These are phyloP conservation scores for Botrylloides violaceus DNA, from an alignment of 23 tunicate species.

Conservation along the genomic window DNA sequence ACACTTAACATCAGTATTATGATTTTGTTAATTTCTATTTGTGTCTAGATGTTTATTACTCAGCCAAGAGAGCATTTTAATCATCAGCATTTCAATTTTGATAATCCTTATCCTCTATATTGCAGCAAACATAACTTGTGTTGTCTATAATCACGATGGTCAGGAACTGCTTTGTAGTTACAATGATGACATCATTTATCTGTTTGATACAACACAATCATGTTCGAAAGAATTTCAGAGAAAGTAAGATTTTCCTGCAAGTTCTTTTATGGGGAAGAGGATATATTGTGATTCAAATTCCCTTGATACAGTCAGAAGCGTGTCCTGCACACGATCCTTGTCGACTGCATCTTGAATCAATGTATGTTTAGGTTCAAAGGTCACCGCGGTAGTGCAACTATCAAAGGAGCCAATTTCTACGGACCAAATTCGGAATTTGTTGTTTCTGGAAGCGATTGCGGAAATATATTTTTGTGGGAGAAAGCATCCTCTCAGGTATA, in stretches of 20 bases:
- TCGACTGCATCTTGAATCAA: too few species aligned
- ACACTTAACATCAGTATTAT: too few species aligned
- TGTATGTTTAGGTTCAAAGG: conserved; percentile 51
- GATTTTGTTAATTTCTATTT: too few species aligned
- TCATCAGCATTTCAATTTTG: too few species aligned
- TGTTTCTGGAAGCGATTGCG: conserved; percentile 93
- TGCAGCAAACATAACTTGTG: conserved; percentile 82
- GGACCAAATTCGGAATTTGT: conserved; percentile 73
- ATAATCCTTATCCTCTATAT: neutral
- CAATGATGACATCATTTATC: conserved; percentile 85
- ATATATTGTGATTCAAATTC: too few species aligned
- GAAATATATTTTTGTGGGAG: conserved; percentile 86
- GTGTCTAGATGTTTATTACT: too few species aligned
- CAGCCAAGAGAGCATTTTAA: too few species aligned
- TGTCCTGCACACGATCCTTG: too few species aligned
- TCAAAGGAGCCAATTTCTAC: conserved; percentile 90
- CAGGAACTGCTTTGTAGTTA: conserved; percentile 77
- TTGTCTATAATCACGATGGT: conserved; percentile 70
- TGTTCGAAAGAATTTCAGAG: conserved; percentile 33
- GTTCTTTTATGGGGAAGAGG: too few species aligned
- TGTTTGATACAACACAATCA: conserved; percentile 62
- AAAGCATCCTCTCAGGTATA: conserved; percentile 60
- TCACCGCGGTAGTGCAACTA: conserved; percentile 75
- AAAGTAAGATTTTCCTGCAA: conserved; percentile 18
- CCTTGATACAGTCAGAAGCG: too few species aligned